Evolutionary conservation across 1,140 invertebrate genomes (phyloP).

Genomic region (Penaeus chinensis): DNA sequence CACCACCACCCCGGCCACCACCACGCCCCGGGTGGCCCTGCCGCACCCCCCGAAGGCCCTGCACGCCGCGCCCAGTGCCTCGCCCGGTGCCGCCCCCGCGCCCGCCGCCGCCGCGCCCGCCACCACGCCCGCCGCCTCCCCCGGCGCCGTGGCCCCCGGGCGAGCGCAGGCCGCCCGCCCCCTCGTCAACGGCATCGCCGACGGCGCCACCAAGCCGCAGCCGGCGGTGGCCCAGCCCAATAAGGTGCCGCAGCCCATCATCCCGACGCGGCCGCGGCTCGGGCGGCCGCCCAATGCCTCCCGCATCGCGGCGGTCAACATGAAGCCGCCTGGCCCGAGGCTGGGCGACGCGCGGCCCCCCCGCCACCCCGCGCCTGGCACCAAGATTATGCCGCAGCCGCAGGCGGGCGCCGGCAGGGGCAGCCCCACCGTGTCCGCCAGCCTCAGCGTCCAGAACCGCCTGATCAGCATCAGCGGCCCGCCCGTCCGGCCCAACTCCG

Average conservation of each 20-base stretch:
- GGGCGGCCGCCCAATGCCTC: constrained; percentile 50
- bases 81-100: constrained; percentile 11
- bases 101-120: background rate
- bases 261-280: constrained; percentile 46
- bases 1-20: constrained; percentile 48
- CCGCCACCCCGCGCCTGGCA: background rate
- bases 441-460: constrained; percentile 19
- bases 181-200: constrained; percentile 13
- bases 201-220: background rate
- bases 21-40: constrained; percentile 47
- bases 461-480: constrained; percentile 39
- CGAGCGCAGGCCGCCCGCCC: constrained; percentile 32
- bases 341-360: background rate
- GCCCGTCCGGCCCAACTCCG: constrained; percentile 1
- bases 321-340: constrained; percentile 17
- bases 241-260: constrained; percentile 45
- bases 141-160: constrained; percentile 12
- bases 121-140: background rate
- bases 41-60: constrained; percentile 29
- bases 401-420: background rate
- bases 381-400: constrained; percentile 6
- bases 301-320: constrained; percentile 32
- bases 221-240: background rate
- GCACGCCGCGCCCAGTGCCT: constrained; percentile 27
- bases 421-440: background rate